Base-by-base conservation (phyloP, 2,113 vertebrate species). In the Mionectes macconnelli region DNA sequence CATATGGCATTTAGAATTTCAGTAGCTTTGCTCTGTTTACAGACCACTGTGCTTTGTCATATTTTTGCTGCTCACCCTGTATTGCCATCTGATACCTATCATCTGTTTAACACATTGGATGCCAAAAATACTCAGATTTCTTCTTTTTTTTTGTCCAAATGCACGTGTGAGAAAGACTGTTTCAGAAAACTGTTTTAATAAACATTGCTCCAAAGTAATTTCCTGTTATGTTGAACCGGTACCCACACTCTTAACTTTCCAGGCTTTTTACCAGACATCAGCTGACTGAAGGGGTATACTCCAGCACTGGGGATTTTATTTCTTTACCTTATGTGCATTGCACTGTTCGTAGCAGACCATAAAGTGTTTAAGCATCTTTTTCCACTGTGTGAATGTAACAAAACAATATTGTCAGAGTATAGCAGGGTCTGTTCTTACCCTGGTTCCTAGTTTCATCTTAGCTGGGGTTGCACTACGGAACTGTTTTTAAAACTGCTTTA, bases 21-120 rank as follows among this genome's bases (percentile, higher is more conserved):
- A 70, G 84, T 69, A 75, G 75, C 84, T 87, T 79, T 84, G 28
- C 67, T 95, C 94, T 97, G 95, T 96, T 95, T 96, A 90, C 84
- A 91, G 84, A 87, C 67, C 89, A 89, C 81, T 68, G 69, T 90
- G 82, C 53, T 89, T 95, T 97, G 96, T 96, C 94, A 91, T 94
- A 72, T 74, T 87, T 56, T 79, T 91, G 89, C 89, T 79, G 63
- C 76, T 97, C 84, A 44, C 78, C 93, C 73, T 64, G 33, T 64
- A 78, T 55, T 64, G 77, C 94, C 88, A 77, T 89, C 93, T 85
- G 92, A 97, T 91, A 73, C 83, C 67, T 84, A 81, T 95, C 68
- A 83, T 94, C 90, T 85, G 90, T 62, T 91, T 74, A 86, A 76
- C 92, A 90, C 84, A 23, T 30, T 76, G 86, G 44, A 69, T 76